Percentiles rank a stretch among this genome's conserved stretches.
Conservation (phyloP, 2,888 invertebrate genomes). For the Eurytoma californica region DNA sequence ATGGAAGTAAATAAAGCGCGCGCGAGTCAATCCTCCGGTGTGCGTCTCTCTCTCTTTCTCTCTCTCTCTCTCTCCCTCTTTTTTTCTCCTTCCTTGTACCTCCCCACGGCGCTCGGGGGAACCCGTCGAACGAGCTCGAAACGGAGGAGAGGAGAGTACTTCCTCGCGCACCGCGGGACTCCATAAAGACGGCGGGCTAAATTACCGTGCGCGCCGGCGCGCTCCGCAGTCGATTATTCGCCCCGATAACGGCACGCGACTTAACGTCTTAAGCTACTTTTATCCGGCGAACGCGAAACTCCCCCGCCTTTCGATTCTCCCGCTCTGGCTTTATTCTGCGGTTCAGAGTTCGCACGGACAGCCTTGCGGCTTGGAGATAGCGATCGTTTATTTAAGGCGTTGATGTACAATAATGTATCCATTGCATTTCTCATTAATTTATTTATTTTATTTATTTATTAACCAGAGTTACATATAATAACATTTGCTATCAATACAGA, state of each 20-base stretch:
- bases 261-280: slow-evolving; percentile 29
- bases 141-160: neutral
- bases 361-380: too few species aligned
- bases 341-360: too few species aligned
- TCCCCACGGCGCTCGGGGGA: neutral
- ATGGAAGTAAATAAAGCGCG: slow-evolving; percentile 27
- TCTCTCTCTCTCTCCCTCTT: neutral
- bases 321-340: neutral
- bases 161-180: neutral
- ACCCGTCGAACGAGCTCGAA: slow-evolving; percentile 24
- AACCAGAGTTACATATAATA: too few species aligned
- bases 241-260: slow-evolving; percentile 28
- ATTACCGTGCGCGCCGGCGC: slow-evolving; percentile 4
- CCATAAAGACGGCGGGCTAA: slow-evolving; percentile 32
- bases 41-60: neutral
- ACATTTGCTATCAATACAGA: too few species aligned
- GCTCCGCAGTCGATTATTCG: slow-evolving; percentile 26
- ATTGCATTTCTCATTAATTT: too few species aligned
- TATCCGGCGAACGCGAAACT: neutral
- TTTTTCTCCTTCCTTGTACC: neutral
- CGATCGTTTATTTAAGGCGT: too few species aligned
- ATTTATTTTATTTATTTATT: too few species aligned
- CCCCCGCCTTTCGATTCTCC: neutral
- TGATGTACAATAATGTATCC: too few species aligned
- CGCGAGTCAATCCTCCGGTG: neutral